Base-by-base conservation (phyloP, 2,888 invertebrate species). In the Hoplodrina ambigua region DNA sequence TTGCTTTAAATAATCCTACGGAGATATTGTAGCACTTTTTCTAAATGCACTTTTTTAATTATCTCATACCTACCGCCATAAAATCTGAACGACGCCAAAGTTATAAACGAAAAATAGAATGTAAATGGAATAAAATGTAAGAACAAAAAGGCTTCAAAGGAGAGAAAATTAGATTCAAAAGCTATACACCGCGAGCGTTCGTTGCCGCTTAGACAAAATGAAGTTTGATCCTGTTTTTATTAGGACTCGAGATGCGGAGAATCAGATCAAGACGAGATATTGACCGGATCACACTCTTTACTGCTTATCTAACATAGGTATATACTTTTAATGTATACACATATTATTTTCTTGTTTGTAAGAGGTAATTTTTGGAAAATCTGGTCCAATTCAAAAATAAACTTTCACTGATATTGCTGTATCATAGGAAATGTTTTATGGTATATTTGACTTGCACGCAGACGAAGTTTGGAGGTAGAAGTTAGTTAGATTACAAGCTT, bases 151-250 rank as follows among this genome's bases (percentile, higher is more conserved):
- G 77, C 77, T 82, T 78, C 69, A 77, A 69, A 73, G 82, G 75
- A 83, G 83, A 85, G 88, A 88, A 90, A 92, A 93, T 93, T 92
- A 88, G 90, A 92, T 93, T 89, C 82, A 80, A 90, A 90, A 87
- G 89, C 89, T 90, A 92, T 92, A 90, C 86, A 89, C 87, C 86
- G 86, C 87, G 85, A 86, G 88, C 88, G 87, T 82, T 87, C 84
- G 80, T 82, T 81, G 85, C 82, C 88, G 87, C 86, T 83, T 85
- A 86, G 85, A 85, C 85, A 81, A 89, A 92, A 92, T 87, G 88
- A 90, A 90, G 89, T 92, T 90, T 90, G 89, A 88, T 89, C 88
- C 85, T 85, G 85, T 88, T 91, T 90, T 90, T 90, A 89, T 87
- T 87, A 86, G 72, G 76, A 75, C 68, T 73, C 74, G 81, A 83